phyloP scores from a whole-genome alignment of 2,888 invertebrate species.

The Drosophila colorata region DNA sequence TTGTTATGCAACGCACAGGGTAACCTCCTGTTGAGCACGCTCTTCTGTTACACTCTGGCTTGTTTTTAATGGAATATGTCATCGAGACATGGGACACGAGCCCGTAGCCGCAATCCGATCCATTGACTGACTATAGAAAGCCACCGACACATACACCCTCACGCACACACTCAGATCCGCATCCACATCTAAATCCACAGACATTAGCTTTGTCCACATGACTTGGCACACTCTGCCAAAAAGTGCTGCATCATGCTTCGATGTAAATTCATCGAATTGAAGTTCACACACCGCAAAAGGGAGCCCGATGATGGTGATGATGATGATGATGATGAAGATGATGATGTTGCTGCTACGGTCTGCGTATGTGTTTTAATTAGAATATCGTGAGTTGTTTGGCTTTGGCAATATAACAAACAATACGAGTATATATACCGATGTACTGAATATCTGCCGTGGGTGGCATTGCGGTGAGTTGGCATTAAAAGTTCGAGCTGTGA shows the following conservation, averaged over 20 bases:
- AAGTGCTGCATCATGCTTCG: constrained; percentile 69
- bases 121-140: constrained; percentile 50
- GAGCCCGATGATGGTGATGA: constrained; percentile 31
- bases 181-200: constrained; percentile 56
- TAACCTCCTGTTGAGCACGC: not conserved
- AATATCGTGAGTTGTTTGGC: constrained; percentile 79
- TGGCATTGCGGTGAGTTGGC: constrained; percentile 69
- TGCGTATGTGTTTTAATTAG: constrained; percentile 76
- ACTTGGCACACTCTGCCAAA: constrained; percentile 61
- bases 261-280: constrained; percentile 70
- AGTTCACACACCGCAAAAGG: constrained; percentile 57
- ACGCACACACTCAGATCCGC: constrained; percentile 3
- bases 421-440: constrained; percentile 26
- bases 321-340: constrained; percentile 26
- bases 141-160: not conserved
- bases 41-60: not conserved
- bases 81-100: constrained; percentile 60
- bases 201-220: constrained; percentile 75
- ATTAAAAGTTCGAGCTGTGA: constrained; percentile 48
- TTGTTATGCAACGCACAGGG: not conserved
- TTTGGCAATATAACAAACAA: constrained; percentile 78
- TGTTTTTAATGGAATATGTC: constrained; percentile 72
- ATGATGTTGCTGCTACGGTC: constrained; percentile 39
- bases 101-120: constrained; percentile 38
- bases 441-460: constrained; percentile 58